These are phyloP conservation scores for Peromyscus nudipes DNA, from an alignment of 2,797 vertebrate genomes.

Conservation along the genomic window DNA sequence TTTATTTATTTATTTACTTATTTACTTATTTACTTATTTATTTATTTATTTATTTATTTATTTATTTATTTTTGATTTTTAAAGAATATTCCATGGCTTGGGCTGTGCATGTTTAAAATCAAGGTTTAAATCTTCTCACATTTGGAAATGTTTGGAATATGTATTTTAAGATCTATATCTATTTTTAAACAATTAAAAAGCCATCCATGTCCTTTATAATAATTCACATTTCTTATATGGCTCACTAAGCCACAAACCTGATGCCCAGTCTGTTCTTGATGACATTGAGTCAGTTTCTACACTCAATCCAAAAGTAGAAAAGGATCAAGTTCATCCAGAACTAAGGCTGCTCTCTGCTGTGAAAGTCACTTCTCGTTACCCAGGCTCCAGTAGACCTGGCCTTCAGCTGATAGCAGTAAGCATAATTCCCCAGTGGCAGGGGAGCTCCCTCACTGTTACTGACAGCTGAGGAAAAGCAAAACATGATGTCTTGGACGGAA, in stretches of 20 bases:
- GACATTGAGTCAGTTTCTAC: neutral
- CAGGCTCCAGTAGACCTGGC: neutral
- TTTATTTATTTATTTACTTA: too few relatives aligned
- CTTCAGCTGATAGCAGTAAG: neutral
- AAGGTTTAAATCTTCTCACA: slow-evolving; percentile 41
- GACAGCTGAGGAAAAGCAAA: neutral
- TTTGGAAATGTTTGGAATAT: neutral
- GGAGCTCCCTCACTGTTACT: neutral
- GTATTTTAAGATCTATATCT: neutral
- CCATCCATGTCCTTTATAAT: neutral
- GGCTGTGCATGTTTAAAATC: neutral
- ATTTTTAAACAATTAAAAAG: slow-evolving; percentile 54
- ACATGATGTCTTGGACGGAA: neutral
- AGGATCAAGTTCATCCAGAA: slow-evolving; percentile 19
- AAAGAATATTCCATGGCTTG: neutral
- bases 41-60: too few relatives aligned
- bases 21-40: neutral
- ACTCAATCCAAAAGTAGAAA: neutral
- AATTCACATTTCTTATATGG: neutral
- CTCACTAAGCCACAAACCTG: neutral
- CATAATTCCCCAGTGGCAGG: neutral
- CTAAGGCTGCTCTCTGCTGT: neutral
- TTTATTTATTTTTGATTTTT: neutral
- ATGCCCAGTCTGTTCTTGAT: neutral
- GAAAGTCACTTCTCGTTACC: neutral